Conservation (phyloP, 2,888 invertebrate species). For the Endotricha flammealis region DNA sequence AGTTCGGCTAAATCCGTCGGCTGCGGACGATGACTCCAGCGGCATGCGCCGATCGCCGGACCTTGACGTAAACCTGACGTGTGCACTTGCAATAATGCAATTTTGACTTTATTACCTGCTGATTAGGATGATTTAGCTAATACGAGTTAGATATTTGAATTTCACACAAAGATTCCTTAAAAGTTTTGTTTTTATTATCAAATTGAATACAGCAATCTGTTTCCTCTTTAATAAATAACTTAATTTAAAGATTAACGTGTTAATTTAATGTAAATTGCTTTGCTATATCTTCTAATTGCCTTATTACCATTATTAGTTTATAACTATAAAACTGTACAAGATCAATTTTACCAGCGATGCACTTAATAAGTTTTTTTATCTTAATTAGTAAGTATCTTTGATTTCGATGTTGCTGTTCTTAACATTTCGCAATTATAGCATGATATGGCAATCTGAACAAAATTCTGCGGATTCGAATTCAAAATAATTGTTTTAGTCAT, state of each 20-base stretch:
- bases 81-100: conserved; percentile 34
- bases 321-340: too few species aligned
- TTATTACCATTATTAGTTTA: too few species aligned
- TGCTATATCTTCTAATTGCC: too few species aligned
- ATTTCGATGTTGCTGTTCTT: too few species aligned
- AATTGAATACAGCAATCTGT: too few species aligned
- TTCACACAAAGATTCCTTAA: conserved; percentile 19
- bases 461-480: conserved; percentile 1
- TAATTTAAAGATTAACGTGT: too few species aligned
- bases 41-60: conserved; percentile 59
- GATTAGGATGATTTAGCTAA: conserved; percentile 18
- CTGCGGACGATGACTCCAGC: conserved; percentile 70
- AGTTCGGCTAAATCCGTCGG: conserved; percentile 67
- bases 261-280: too few species aligned
- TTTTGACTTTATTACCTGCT: conserved; percentile 31
- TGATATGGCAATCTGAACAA: conserved; percentile 4
- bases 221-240: too few species aligned
- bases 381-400: too few species aligned
- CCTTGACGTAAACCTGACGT: conserved; percentile 45
- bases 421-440: conserved; percentile 1
- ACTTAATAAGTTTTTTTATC: too few species aligned
- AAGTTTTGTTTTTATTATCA: conserved; percentile 9
- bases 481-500: conserved; percentile 1
- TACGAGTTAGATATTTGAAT: not conserved
- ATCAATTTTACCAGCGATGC: too few species aligned